Percentiles rank a stretch among this genome's conserved stretches.
Evolutionary conservation across 2,797 vertebrate genomes (phyloP).

Genomic region (Mionectes olivaceus): DNA sequence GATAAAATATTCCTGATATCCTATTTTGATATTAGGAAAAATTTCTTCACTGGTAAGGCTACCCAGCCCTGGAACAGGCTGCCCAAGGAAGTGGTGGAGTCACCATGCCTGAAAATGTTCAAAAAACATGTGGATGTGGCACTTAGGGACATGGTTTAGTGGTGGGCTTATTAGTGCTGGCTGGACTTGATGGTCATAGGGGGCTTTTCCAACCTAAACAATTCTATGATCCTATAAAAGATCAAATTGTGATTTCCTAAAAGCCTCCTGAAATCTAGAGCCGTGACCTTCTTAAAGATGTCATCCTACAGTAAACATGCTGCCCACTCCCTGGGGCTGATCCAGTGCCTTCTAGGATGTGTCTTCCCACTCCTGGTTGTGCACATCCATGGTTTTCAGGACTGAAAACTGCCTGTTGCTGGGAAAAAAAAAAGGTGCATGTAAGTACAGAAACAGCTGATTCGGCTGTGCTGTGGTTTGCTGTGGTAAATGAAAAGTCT

Average conservation of each 20-base stretch:
- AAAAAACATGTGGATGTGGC: not conserved
- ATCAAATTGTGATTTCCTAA: not conserved
- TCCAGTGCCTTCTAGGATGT: not conserved
- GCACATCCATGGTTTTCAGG: not conserved
- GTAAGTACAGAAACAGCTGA: not conserved
- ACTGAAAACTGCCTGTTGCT: not conserved
- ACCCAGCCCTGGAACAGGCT: not conserved
- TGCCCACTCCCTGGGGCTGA: not conserved
- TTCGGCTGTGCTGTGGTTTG: not conserved
- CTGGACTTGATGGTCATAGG: not conserved
- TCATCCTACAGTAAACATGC: not conserved
- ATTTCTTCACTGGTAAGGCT: not conserved
- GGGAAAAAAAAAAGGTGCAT: not conserved
- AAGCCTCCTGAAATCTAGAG: not conserved
- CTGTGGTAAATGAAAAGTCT: fast-evolving
- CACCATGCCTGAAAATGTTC: not conserved
- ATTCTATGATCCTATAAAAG: not conserved
- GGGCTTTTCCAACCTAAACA: not conserved
- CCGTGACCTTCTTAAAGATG: not conserved
- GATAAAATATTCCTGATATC: not conserved
- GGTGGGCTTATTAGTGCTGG: not conserved
- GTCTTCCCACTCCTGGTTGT: not conserved
- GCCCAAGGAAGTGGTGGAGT: not conserved
- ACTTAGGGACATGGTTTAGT: not conserved
- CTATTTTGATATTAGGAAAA: not conserved